Conservation (phyloP, 2,797 vertebrate species). For the Toxotes lorentzi region DNA sequence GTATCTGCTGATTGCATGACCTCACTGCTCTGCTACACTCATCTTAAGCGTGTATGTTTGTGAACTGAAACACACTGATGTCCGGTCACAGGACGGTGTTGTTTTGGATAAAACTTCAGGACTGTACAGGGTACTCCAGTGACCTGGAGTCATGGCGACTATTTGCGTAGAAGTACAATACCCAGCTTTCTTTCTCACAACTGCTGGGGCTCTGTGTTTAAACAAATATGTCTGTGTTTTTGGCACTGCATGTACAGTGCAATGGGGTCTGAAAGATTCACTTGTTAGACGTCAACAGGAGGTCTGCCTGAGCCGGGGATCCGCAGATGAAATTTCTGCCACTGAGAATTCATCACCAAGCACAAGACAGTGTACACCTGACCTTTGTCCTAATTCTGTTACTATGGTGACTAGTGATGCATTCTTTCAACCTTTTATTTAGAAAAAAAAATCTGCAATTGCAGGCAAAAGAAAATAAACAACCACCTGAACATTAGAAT, state of each 20-base stretch:
- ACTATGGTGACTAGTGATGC: background rate
- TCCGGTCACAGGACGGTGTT: slow-evolving; percentile 50
- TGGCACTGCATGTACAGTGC: slow-evolving; percentile 24
- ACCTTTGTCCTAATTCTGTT: slow-evolving; percentile 37
- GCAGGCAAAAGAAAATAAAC: too few relatives aligned
- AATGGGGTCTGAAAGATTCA: slow-evolving; percentile 33
- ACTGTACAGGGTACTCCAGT: slow-evolving; percentile 5
- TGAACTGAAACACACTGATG: background rate
- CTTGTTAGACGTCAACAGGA: slow-evolving; percentile 52
- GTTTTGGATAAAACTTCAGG: slow-evolving; percentile 38
- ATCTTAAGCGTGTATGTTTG: background rate
- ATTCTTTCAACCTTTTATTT: background rate
- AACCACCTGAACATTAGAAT: background rate
- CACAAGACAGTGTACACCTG: slow-evolving; percentile 8
- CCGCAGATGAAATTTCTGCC: slow-evolving; percentile 36
- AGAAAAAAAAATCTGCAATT: background rate
- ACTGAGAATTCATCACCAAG: slow-evolving; percentile 17
- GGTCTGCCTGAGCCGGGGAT: slow-evolving; percentile 16
- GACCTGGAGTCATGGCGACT: slow-evolving; percentile 43
- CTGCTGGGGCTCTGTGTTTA: slow-evolving; percentile 48
- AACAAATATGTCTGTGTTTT: slow-evolving; percentile 67
- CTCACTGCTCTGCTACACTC: background rate
- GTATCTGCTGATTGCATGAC: background rate
- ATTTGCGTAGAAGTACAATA: slow-evolving; percentile 70
- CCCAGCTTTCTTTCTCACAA: slow-evolving; percentile 62